These are phyloP conservation scores for Anthophora plumipes DNA, from an alignment of 2,888 invertebrate genomes.

Conservation along the genomic window DNA sequence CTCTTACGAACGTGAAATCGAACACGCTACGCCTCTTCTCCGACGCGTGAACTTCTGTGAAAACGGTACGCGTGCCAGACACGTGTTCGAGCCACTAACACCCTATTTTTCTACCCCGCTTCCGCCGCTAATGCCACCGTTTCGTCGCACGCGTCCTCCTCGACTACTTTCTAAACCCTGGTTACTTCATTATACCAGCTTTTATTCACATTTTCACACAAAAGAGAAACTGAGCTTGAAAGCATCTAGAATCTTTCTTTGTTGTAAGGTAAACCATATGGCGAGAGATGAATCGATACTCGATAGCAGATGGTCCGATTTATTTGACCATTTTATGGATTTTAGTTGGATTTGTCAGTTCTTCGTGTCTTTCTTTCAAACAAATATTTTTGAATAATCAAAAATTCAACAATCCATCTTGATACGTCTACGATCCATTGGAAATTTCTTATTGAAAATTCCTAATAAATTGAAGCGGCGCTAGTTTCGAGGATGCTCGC, in stretches of 20 bases:
- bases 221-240: neutral
- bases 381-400: too few species aligned
- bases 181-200: neutral
- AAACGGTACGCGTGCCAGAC: slow-evolving; percentile 64
- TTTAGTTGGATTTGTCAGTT: too few species aligned
- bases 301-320: too few species aligned
- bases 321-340: too few species aligned
- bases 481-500: too few species aligned
- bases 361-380: too few species aligned
- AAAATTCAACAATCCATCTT: too few species aligned
- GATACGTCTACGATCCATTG: too few species aligned
- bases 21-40: slow-evolving; percentile 39
- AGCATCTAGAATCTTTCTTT: too few species aligned
- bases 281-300: too few species aligned
- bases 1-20: slow-evolving; percentile 69
- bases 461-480: neutral
- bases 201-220: neutral
- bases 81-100: slow-evolving; percentile 60
- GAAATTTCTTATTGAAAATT: neutral
- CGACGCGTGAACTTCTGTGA: slow-evolving; percentile 30
- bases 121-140: slow-evolving; percentile 22
- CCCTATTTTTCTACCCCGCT: slow-evolving; percentile 47
- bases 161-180: neutral
- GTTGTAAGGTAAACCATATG: too few species aligned
- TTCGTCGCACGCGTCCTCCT: slow-evolving; percentile 12